These are phyloP conservation scores for Fragum whitleyi DNA, from an alignment of 2,888 invertebrate species.

Conservation along the genomic window DNA sequence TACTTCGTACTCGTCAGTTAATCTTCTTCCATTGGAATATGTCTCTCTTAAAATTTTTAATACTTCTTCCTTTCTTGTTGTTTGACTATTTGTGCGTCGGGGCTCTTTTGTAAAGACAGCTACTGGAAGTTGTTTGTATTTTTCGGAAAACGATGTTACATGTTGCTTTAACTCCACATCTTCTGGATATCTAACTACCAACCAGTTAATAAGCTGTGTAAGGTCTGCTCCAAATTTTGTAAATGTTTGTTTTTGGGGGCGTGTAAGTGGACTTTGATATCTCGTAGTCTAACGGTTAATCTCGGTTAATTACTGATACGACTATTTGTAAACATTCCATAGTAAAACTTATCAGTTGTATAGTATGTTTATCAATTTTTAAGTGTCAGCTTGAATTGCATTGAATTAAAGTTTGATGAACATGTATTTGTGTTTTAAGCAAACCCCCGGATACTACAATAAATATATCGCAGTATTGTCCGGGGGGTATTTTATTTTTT, in stretches of 20 bases:
- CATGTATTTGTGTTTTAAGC: background rate
- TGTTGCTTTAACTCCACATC: background rate
- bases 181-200: background rate
- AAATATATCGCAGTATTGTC: background rate
- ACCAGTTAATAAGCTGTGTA: background rate
- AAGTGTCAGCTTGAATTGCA: constrained; percentile 1
- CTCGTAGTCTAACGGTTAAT: too few relatives aligned
- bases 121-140: background rate
- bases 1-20: background rate
- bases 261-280: background rate
- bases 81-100: background rate
- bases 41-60: background rate
- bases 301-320: background rate
- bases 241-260: background rate
- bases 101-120: background rate
- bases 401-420: background rate
- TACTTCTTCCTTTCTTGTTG: background rate
- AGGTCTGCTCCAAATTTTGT: constrained; percentile 1
- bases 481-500: too few relatives aligned
- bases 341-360: background rate
- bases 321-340: background rate
- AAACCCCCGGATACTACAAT: background rate
- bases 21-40: background rate
- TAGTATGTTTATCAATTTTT: background rate
- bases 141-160: background rate